Conservation (phyloP, 2,797 vertebrate species). For the Crax fasciolata region DNA sequence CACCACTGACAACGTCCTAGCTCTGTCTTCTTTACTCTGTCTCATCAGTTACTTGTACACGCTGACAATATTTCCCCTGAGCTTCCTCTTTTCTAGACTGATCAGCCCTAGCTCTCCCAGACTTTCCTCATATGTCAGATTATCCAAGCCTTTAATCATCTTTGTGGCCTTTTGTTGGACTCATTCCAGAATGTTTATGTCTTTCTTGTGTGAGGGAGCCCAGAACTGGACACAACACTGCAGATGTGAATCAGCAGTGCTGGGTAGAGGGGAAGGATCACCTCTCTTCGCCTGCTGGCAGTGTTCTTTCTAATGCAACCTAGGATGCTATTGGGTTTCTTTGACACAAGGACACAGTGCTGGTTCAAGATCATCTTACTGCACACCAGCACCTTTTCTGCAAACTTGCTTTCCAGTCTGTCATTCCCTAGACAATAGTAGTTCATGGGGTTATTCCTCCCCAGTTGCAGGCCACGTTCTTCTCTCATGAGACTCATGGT, state of each 20-base stretch:
- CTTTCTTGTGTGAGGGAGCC: neutral
- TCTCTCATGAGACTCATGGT: neutral
- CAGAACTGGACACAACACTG: neutral
- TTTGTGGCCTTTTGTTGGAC: neutral
- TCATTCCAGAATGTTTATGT: fast-evolving
- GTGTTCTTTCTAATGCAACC: neutral
- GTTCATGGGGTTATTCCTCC: neutral
- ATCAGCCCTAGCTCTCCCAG: neutral
- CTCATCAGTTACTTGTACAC: neutral
- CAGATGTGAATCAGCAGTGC: neutral
- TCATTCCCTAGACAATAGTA: neutral
- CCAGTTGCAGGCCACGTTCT: neutral
- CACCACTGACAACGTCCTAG: neutral
- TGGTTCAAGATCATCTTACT: neutral
- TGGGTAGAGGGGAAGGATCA: neutral
- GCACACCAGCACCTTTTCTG: neutral
- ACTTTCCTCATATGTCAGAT: fast-evolving
- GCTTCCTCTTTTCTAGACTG: neutral
- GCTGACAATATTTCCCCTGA: fast-evolving
- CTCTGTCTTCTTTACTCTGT: neutral
- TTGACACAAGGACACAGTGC: neutral
- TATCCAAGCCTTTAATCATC: neutral
- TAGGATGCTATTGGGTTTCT: neutral
- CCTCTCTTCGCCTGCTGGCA: neutral
- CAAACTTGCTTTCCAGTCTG: neutral